phyloP scores from a whole-genome alignment of 2,113 vertebrate genomes.

The Caranx melampygus region DNA sequence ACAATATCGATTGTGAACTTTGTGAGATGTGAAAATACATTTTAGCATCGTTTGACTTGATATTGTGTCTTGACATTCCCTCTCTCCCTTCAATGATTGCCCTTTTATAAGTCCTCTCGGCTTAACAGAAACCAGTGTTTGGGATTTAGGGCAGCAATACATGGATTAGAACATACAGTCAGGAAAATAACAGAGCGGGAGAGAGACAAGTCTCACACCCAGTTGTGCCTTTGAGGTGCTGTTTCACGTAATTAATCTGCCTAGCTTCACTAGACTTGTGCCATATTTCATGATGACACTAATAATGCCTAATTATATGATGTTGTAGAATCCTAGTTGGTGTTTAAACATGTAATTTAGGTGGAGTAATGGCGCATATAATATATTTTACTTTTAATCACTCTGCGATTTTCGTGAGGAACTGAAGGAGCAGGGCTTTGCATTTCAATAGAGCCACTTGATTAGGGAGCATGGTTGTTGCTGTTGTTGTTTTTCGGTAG shows the following conservation, averaged over 20 bases:
- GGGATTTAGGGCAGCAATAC: conserved; percentile 37
- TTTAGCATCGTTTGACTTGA: conserved; percentile 1
- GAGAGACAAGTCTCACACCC: conserved; percentile 27
- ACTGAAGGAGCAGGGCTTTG: conserved; percentile 67
- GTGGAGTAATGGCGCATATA: conserved; percentile 69
- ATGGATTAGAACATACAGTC: conserved; percentile 52
- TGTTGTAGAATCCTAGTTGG: conserved; percentile 63
- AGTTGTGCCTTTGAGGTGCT: conserved; percentile 44
- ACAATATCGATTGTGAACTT: neutral
- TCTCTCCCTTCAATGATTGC: conserved; percentile 17
- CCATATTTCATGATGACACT: conserved; percentile 71
- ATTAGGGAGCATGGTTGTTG: conserved; percentile 60
- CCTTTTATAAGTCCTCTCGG: conserved; percentile 45
- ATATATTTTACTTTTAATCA: conserved; percentile 71
- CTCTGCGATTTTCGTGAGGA: conserved; percentile 45
- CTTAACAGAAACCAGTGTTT: conserved; percentile 55
- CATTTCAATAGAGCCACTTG: conserved; percentile 77
- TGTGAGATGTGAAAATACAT: neutral
- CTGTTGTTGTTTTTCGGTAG: conserved; percentile 73
- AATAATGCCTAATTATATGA: conserved; percentile 75
- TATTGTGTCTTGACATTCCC: neutral
- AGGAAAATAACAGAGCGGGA: conserved; percentile 17
- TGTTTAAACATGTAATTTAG: conserved; percentile 77
- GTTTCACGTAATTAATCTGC: conserved; percentile 70
- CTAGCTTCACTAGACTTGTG: conserved; percentile 54